Evolutionary conservation across 1,140 invertebrate species (phyloP).

Genomic region (Onthophagus taurus): DNA sequence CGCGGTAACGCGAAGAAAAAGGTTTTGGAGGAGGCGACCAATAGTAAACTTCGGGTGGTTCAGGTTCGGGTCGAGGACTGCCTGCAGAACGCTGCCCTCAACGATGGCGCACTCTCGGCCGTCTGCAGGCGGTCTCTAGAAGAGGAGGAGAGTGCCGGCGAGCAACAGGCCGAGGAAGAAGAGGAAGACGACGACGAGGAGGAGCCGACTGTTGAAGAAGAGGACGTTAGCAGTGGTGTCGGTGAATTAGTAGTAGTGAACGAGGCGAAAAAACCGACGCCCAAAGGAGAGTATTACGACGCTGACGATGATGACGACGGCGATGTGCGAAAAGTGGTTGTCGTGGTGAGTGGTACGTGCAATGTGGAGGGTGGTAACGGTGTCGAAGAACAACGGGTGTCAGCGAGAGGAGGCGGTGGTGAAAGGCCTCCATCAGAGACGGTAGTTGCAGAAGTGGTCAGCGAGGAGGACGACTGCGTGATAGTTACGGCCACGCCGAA

Average conservation of each 20-base stretch:
- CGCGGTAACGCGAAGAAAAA: slow-evolving; percentile 31
- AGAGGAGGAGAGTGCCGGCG: slow-evolving; percentile 18
- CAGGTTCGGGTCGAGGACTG: slow-evolving; percentile 26
- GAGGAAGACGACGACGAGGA: slow-evolving; percentile 9
- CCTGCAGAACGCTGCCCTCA: slow-evolving; percentile 24
- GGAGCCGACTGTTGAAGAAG: slow-evolving; percentile 16
- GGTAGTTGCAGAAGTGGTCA: slow-evolving; percentile 44
- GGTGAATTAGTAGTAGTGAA: slow-evolving; percentile 23
- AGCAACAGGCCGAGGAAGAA: not conserved
- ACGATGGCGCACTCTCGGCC: slow-evolving; percentile 20
- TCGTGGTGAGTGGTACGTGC: too few relatives aligned
- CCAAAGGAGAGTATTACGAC: slow-evolving; percentile 11
- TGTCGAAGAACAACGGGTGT: too few relatives aligned
- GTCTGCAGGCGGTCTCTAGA: slow-evolving; percentile 24
- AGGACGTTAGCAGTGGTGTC: slow-evolving; percentile 24
- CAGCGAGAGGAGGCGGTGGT: too few relatives aligned
- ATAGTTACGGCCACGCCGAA: slow-evolving; percentile 36
- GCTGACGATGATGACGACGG: slow-evolving; percentile 15
- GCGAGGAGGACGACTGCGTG: slow-evolving; percentile 47
- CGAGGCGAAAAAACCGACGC: too few relatives aligned
- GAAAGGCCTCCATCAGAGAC: too few relatives aligned
- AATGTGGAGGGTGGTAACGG: too few relatives aligned
- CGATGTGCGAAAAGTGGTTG: too few relatives aligned
- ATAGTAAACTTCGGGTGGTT: slow-evolving; percentile 35
- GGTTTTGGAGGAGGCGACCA: slow-evolving; percentile 37